These are phyloP conservation scores for Silurus glanis DNA, from an alignment of 2,113 vertebrate species.

Conservation along the genomic window DNA sequence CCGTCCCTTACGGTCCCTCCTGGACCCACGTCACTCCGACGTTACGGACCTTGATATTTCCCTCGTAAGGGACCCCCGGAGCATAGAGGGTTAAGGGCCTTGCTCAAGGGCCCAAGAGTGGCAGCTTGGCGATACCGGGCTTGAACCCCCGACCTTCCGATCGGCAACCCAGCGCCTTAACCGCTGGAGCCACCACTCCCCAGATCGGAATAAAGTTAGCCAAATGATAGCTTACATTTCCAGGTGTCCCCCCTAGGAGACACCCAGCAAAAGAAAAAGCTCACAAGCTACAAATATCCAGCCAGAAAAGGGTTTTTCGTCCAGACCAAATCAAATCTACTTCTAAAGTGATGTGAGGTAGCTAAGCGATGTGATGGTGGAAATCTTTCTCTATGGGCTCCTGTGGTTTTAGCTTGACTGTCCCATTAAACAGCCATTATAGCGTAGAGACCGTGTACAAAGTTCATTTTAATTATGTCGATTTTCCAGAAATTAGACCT, in stretches of 20 bases:
- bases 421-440: conserved; percentile 14
- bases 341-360: not conserved
- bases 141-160: no score
- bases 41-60: no score
- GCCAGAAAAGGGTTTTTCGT: not conserved
- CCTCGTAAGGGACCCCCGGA: no score
- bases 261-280: not conserved
- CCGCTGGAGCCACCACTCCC: no score
- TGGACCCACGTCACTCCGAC: no score
- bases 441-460: conserved; percentile 1
- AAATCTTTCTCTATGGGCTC: not conserved
- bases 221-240: conserved; percentile 20
- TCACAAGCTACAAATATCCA: not conserved
- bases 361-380: not conserved
- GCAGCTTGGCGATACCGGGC: no score
- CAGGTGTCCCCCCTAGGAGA: not conserved
- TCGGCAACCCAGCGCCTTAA: no score
- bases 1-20: no score
- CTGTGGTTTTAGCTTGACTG: not conserved
- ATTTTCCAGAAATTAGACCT: conserved; percentile 33
- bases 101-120: no score
- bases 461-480: conserved; percentile 24
- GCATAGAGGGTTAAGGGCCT: no score
- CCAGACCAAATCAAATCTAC: not conserved
- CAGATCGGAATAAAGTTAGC: conserved; percentile 6